phyloP scores from a whole-genome alignment of 2,797 vertebrate species.

The Phoxinus dragarum region DNA sequence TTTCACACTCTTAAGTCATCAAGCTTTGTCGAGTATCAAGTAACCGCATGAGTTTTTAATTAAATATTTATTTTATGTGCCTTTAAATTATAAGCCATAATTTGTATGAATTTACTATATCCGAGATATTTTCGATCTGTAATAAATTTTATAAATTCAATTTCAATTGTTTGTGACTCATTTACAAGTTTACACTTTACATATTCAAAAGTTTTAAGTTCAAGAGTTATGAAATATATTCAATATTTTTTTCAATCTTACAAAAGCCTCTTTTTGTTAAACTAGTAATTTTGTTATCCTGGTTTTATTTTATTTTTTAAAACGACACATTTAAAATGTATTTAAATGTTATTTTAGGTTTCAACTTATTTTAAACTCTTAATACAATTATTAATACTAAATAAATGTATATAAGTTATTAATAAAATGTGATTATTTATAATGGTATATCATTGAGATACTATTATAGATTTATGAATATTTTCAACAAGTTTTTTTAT shows the following conservation, averaged over 20 bases:
- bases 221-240: not conserved
- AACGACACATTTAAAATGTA: no score
- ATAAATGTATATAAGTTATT: not conserved
- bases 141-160: not conserved
- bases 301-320: no score
- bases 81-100: not conserved
- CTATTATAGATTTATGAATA: not conserved
- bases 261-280: not conserved
- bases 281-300: not conserved
- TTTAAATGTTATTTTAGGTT: no score
- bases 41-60: not conserved
- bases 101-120: not conserved
- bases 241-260: not conserved
- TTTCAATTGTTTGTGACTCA: not conserved
- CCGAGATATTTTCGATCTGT: not conserved
- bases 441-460: not conserved
- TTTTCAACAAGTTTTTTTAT: rapidly evolving
- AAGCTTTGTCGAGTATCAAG: not conserved
- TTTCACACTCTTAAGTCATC: not conserved
- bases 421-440: not conserved
- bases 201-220: not conserved
- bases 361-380: not conserved
- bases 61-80: not conserved
- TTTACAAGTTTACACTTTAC: not conserved
- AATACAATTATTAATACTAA: not conserved